phyloP scores from a whole-genome alignment of 2,888 invertebrate genomes.

The Acleris holmiana region DNA sequence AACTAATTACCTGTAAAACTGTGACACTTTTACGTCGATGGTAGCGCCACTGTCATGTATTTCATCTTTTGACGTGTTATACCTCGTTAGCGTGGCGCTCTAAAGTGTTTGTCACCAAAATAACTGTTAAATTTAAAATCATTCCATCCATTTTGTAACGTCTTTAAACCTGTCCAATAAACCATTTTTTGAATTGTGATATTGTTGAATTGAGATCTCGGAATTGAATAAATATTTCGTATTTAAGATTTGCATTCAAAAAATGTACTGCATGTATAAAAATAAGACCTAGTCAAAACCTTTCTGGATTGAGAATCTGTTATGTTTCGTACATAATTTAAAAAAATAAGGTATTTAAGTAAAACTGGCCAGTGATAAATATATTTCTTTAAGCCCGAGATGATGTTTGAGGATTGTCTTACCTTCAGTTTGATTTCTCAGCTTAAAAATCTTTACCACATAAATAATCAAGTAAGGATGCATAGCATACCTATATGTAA shows the following conservation, averaged over 20 bases:
- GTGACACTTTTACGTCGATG: no score
- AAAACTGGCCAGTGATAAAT: slow-evolving; percentile 17
- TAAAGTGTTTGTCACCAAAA: not conserved
- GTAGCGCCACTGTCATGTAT: no score
- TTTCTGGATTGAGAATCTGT: not conserved
- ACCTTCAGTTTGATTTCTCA: no score
- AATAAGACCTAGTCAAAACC: slow-evolving; percentile 16
- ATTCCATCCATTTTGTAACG: slow-evolving; percentile 17
- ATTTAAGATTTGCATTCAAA: slow-evolving; percentile 1
- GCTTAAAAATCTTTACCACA: no score
- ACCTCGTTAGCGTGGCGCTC: no score
- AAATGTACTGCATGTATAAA: not conserved
- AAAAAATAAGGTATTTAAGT: not conserved
- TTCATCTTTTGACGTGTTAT: no score
- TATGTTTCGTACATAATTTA: not conserved
- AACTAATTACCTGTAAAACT: no score
- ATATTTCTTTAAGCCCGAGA: not conserved
- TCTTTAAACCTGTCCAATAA: slow-evolving; percentile 2
- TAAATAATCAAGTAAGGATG: no score
- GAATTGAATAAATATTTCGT: slow-evolving; percentile 1
- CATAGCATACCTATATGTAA: no score
- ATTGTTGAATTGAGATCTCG: slow-evolving; percentile 9
- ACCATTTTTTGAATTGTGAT: slow-evolving; percentile 13
- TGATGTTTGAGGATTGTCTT: no score
- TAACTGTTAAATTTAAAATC: slow-evolving; percentile 2